Percentiles rank a stretch among this genome's conserved stretches.
Conservation (phyloP, 1,140 invertebrate genomes). For the Dendroctonus valens region DNA sequence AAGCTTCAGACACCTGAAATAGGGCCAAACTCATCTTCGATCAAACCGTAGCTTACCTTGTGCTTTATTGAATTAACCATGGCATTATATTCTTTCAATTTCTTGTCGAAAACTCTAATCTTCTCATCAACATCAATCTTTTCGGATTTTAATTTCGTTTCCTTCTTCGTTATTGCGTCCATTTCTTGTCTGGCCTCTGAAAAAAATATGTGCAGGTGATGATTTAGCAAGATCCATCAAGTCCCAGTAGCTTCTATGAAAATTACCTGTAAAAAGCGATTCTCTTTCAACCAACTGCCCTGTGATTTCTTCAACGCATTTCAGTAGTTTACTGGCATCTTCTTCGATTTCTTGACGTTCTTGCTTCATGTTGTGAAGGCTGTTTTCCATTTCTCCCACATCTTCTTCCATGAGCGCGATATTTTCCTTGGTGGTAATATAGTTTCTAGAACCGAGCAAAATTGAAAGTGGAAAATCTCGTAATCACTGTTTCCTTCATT, state of each 20-base stretch:
- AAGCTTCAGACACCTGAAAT: too few relatives aligned
- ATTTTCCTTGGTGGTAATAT: conserved; percentile 67
- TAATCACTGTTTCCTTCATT: too few relatives aligned
- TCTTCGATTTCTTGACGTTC: conserved; percentile 61
- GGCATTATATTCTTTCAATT: conserved; percentile 62
- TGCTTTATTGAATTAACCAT: conserved; percentile 37
- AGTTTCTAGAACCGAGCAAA: conserved; percentile 59
- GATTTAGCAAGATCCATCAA: conserved; percentile 2
- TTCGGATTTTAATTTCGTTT: conserved; percentile 66
- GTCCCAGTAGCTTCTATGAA: not conserved
- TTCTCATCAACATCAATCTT: conserved; percentile 77
- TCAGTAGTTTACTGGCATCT: conserved; percentile 57
- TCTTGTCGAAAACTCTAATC: conserved; percentile 62
- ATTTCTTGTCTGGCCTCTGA: conserved; percentile 53
- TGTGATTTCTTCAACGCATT: conserved; percentile 52
- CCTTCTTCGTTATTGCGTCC: conserved; percentile 58
- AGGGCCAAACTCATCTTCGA: too few relatives aligned
- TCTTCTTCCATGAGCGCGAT: conserved; percentile 72
- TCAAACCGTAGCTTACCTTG: conserved; percentile 33
- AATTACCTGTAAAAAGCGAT: conserved; percentile 51
- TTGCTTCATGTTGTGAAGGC: conserved; percentile 59
- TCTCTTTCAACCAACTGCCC: conserved; percentile 55
- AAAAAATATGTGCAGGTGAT: conserved; percentile 10
- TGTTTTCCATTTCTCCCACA: conserved; percentile 61
- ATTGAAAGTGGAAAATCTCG: not conserved